Percentiles rank a stretch among this genome's conserved stretches.
Evolutionary conservation across 2,888 invertebrate species (phyloP).

Genomic region (Cephus pygmeus): DNA sequence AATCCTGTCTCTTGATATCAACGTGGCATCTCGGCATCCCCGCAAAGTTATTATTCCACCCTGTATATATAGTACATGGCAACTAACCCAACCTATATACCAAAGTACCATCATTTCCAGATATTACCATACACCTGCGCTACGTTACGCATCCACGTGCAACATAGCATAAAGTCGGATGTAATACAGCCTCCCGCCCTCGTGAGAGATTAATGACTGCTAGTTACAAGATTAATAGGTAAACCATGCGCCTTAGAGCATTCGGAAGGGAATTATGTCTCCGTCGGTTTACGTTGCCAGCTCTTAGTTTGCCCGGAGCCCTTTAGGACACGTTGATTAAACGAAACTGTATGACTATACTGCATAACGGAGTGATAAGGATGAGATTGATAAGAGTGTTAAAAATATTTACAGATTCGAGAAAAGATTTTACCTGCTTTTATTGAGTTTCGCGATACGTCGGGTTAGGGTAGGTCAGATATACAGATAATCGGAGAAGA

Average conservation of each 20-base stretch:
- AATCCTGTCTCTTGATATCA: background rate
- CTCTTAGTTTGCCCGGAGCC: background rate
- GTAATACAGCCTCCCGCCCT: background rate
- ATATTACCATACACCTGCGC: background rate
- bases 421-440: no score
- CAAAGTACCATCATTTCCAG: background rate
- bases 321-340: background rate
- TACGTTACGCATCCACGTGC: background rate
- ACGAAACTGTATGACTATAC: background rate
- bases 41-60: background rate
- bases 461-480: background rate
- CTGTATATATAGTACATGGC: background rate
- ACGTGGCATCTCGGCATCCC: background rate
- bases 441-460: background rate
- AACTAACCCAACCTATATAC: background rate
- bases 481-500: background rate
- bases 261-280: background rate
- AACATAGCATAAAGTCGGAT: background rate
- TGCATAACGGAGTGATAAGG: background rate
- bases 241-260: background rate
- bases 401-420: no score
- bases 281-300: background rate
- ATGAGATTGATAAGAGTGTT: background rate
- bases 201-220: background rate
- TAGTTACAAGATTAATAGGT: background rate